Evolutionary conservation across 2,797 vertebrate genomes (phyloP).

Genomic region (Mormyrus hasselquistii): DNA sequence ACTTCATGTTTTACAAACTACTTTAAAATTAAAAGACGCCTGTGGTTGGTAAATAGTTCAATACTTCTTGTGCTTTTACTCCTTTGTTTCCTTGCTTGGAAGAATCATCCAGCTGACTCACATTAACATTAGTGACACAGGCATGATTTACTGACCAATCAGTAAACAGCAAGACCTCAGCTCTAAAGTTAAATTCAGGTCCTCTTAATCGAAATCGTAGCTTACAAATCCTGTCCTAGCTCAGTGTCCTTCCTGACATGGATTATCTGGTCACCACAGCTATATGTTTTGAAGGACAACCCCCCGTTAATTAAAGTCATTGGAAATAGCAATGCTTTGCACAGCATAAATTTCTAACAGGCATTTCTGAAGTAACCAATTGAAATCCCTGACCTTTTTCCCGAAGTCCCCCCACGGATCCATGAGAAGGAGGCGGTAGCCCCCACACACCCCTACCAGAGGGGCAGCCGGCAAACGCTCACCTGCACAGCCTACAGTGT

Average conservation of each 20-base stretch:
- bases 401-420: constrained; percentile 82
- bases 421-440: constrained; percentile 90
- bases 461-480: constrained; percentile 82
- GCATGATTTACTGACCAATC: neutral
- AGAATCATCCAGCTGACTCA: neutral
- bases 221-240: neutral
- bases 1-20: neutral
- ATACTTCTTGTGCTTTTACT: neutral
- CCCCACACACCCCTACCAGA: constrained; percentile 77
- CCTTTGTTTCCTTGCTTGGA: neutral
- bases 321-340: neutral
- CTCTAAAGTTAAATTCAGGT: neutral
- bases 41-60: neutral
- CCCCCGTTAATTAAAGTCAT: neutral
- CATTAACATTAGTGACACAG: neutral
- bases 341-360: neutral
- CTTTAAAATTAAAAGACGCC: neutral
- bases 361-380: neutral
- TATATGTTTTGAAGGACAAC: neutral
- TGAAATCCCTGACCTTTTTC: neutral
- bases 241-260: neutral
- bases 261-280: neutral
- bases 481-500: constrained; percentile 86
- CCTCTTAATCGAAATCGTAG: neutral
- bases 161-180: neutral